These are phyloP conservation scores for Spheniscus humboldti DNA, from an alignment of 2,797 vertebrate species.

Conservation along the genomic window DNA sequence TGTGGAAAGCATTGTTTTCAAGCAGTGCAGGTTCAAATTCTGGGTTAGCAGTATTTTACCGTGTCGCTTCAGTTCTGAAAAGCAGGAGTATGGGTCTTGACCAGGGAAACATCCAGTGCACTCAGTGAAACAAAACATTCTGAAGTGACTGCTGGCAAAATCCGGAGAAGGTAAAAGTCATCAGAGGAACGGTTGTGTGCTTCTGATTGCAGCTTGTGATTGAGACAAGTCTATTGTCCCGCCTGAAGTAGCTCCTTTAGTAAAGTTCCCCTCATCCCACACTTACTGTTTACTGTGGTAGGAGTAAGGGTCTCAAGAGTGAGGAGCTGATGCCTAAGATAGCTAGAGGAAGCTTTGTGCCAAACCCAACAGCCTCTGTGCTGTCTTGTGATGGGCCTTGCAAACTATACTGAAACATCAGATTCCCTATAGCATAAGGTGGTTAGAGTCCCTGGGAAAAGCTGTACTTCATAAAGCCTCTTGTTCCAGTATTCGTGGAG, in stretches of 20 bases:
- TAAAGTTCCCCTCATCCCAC: background rate
- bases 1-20: conserved; percentile 59
- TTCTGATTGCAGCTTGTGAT: background rate
- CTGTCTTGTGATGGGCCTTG: background rate
- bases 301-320: conserved; percentile 29
- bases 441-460: background rate
- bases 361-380: conserved; percentile 20
- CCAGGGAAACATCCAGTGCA: conserved; percentile 53
- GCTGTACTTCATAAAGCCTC: background rate
- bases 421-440: background rate
- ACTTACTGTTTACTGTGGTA: background rate
- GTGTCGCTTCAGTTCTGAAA: conserved; percentile 67
- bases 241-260: background rate
- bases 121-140: background rate
- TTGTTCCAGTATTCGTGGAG: background rate
- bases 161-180: conserved; percentile 7
- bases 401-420: background rate
- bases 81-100: conserved; percentile 60
- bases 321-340: background rate
- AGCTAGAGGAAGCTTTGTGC: conserved; percentile 7
- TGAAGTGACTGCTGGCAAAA: conserved; percentile 9
- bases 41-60: conserved; percentile 72
- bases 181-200: conserved; percentile 30
- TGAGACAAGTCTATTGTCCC: background rate
- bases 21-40: conserved; percentile 63